Percentiles rank a stretch among this genome's conserved stretches.
phyloP scores from a whole-genome alignment of 2,797 vertebrate species.

The Sebastolobus alascanus region DNA sequence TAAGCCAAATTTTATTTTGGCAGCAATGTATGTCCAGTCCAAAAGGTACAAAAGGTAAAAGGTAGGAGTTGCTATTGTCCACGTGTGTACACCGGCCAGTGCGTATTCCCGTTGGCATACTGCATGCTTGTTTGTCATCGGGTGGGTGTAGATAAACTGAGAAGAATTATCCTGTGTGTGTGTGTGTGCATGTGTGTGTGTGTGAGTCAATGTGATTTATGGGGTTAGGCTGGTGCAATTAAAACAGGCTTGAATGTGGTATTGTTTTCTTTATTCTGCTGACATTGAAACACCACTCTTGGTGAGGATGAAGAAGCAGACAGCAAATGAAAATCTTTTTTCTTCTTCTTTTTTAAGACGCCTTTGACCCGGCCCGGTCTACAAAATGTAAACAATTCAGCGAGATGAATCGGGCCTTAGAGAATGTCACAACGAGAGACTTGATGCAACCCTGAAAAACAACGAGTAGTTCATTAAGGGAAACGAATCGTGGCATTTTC shows the following conservation, averaged over 20 bases:
- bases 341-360: slow-evolving; percentile 12
- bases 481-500: slow-evolving; percentile 69
- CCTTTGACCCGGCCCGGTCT: slow-evolving; percentile 37
- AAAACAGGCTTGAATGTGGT: slow-evolving; percentile 59
- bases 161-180: slow-evolving; percentile 36
- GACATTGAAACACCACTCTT: slow-evolving; percentile 41
- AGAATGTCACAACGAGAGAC: slow-evolving; percentile 36
- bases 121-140: slow-evolving; percentile 40
- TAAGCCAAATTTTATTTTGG: slow-evolving; percentile 23
- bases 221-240: slow-evolving; percentile 52
- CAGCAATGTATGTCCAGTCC: slow-evolving; percentile 1
- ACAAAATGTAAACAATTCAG: slow-evolving; percentile 28
- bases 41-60: background rate
- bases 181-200: background rate
- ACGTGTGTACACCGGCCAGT: slow-evolving; percentile 6
- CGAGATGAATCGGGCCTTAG: slow-evolving; percentile 20
- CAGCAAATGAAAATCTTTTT: slow-evolving; percentile 8
- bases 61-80: slow-evolving; percentile 17
- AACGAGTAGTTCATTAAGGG: slow-evolving; percentile 66
- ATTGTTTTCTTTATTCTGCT: slow-evolving; percentile 62
- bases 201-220: slow-evolving; percentile 59
- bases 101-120: slow-evolving; percentile 22
- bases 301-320: slow-evolving; percentile 18
- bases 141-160: slow-evolving; percentile 53
- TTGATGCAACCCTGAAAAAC: slow-evolving; percentile 46